Evolutionary conservation across 2,888 invertebrate genomes (phyloP).

Genomic region (Boloria selene): DNA sequence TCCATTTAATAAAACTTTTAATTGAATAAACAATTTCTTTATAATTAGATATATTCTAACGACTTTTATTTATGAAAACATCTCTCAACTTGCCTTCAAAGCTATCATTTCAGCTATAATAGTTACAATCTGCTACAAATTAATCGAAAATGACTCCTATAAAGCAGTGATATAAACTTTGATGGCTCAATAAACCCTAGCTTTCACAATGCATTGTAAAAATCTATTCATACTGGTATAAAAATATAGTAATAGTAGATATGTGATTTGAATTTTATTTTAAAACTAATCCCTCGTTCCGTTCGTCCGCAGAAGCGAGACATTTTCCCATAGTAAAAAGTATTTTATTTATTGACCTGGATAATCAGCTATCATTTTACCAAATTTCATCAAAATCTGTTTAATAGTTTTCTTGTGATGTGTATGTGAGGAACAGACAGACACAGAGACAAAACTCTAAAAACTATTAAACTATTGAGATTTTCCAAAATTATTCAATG

Average conservation of each 20-base stretch:
- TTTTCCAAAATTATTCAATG: too few species aligned
- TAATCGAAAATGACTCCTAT: slow-evolving; percentile 6
- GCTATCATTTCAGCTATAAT: not conserved
- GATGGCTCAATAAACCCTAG: slow-evolving; percentile 13
- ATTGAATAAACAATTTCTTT: slow-evolving; percentile 3
- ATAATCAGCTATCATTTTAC: too few species aligned
- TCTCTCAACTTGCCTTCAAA: not conserved
- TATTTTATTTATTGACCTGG: too few species aligned
- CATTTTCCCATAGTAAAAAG: too few species aligned
- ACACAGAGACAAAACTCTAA: too few species aligned
- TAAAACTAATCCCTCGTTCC: too few species aligned
- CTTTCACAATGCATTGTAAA: slow-evolving; percentile 11
- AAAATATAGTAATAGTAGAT: not conserved
- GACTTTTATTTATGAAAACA: not conserved
- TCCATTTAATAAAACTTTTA: not conserved
- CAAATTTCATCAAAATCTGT: too few species aligned
- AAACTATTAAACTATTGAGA: too few species aligned
- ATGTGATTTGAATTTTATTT: too few species aligned
- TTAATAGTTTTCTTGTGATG: too few species aligned
- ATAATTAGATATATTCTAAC: not conserved
- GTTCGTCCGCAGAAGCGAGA: too few species aligned
- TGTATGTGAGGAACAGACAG: too few species aligned
- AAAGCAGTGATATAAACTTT: slow-evolving; percentile 17
- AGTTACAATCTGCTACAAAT: slow-evolving; percentile 14
- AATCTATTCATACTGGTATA: not conserved